phyloP scores from a whole-genome alignment of 2,113 vertebrate genomes.

The Aegithalos caudatus region DNA sequence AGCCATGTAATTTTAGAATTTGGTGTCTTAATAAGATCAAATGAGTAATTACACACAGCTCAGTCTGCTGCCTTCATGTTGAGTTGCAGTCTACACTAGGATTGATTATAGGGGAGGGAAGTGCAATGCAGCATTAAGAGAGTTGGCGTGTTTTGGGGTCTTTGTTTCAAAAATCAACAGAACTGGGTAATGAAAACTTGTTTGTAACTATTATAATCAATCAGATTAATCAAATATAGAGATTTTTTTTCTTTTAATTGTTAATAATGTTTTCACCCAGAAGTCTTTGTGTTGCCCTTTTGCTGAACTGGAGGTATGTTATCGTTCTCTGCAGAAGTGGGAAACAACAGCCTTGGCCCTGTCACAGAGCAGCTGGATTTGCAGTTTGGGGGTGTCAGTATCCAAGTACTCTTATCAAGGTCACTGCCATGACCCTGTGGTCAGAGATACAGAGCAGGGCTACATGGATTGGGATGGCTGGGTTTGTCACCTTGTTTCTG shows the following conservation, averaged over 20 bases:
- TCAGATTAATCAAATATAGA: neutral
- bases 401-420: fast-evolving
- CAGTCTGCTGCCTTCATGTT: neutral
- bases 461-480: neutral
- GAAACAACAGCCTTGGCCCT: neutral
- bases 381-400: fast-evolving
- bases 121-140: neutral
- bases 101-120: slow-evolving; percentile 34
- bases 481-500: neutral
- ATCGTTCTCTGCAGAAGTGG: neutral
- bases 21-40: slow-evolving; percentile 33
- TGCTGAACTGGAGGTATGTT: neutral
- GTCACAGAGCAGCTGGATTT: neutral
- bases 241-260: neutral
- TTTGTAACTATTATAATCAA: neutral
- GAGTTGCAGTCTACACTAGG: neutral
- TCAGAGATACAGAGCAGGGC: neutral
- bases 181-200: neutral
- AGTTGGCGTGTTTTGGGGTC: neutral
- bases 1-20: slow-evolving; percentile 57
- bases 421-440: neutral
- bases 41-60: slow-evolving; percentile 59
- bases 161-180: neutral
- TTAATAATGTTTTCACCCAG: neutral
- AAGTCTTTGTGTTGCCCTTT: neutral